Conservation (phyloP, 2,797 vertebrate genomes). For the Myoxocephalus aenaeus region DNA sequence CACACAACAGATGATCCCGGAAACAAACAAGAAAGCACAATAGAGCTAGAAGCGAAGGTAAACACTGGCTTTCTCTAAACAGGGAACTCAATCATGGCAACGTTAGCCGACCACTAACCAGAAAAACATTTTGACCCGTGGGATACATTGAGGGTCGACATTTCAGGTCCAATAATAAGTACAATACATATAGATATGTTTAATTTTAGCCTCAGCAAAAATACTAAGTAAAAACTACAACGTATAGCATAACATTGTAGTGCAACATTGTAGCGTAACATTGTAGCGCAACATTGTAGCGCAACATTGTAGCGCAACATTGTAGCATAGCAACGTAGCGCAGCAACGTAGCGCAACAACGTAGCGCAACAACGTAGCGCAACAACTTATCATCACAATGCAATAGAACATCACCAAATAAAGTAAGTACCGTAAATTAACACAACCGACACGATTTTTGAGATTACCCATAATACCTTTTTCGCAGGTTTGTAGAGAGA, state of each 20-base stretch:
- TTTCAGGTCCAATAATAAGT: background rate
- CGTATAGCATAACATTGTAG: too few species aligned
- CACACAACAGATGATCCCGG: conserved; percentile 7
- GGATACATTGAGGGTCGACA: too few species aligned
- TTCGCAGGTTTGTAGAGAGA: too few species aligned
- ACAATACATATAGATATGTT: background rate
- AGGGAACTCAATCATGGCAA: background rate
- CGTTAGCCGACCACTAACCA: background rate
- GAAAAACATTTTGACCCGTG: background rate
- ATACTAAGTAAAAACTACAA: too few species aligned
- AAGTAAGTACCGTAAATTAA: too few species aligned
- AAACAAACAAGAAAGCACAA: conserved; percentile 31
- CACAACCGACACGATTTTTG: too few species aligned
- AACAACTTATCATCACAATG: too few species aligned
- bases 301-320: background rate
- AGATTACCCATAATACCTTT: too few species aligned
- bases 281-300: background rate
- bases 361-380: too few species aligned
- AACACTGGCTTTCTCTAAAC: background rate
- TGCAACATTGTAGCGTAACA: too few species aligned
- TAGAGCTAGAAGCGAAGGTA: background rate
- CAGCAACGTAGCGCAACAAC: too few species aligned
- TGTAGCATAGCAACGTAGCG: background rate
- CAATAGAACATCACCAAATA: too few species aligned
- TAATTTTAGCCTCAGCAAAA: background rate